Percentiles rank a stretch among this genome's conserved stretches.
Conservation (phyloP, 2,797 vertebrate genomes). For the Neopelma chrysocephalum region DNA sequence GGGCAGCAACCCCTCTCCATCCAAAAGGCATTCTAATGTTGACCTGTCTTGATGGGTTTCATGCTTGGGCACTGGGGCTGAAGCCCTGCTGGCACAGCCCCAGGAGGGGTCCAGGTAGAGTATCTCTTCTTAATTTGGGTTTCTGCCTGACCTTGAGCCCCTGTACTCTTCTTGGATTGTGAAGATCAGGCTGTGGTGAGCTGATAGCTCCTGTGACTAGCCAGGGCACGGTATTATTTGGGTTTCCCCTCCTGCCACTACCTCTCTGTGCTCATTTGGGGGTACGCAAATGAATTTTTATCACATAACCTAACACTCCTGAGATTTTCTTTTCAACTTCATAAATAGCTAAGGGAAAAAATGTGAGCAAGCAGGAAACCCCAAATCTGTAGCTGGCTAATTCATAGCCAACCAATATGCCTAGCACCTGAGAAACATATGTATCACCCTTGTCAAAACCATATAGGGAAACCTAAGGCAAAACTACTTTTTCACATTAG, state of each 20-base stretch:
- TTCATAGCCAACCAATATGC: not conserved
- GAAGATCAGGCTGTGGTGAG: not conserved
- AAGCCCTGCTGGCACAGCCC: not conserved
- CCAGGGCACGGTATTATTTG: not conserved
- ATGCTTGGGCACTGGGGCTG: not conserved
- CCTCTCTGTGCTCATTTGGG: not conserved
- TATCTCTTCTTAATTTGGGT: not conserved
- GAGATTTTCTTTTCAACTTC: not conserved
- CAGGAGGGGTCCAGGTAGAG: not conserved
- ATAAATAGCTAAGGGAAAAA: not conserved
- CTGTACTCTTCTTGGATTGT: not conserved
- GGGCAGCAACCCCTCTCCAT: not conserved
- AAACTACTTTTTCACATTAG: not conserved
- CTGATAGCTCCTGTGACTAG: not conserved
- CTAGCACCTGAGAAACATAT: not conserved
- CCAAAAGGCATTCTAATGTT: not conserved
- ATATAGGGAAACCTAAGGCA: not conserved
- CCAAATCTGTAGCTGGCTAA: not conserved
- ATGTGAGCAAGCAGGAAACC: not conserved
- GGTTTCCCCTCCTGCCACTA: not conserved
- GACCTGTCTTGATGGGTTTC: not conserved
- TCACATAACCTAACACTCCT: not conserved
- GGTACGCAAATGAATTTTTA: not conserved
- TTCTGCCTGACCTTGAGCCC: not conserved
- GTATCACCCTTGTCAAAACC: not conserved